Conservation (phyloP, 2,113 vertebrate genomes). For the Porphyrio hochstetteri region DNA sequence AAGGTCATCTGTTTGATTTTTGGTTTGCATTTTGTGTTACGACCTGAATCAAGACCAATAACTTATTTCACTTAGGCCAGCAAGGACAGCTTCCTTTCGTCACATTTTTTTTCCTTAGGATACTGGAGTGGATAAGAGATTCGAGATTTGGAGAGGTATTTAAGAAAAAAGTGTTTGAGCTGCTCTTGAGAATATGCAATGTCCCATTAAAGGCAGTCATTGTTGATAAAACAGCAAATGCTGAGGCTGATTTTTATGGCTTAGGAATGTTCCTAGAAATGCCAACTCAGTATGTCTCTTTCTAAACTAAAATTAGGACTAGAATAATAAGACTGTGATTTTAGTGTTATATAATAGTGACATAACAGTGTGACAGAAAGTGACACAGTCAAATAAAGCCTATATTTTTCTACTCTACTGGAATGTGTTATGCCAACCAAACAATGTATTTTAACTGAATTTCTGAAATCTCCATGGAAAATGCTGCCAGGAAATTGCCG, state of each 20-base stretch:
- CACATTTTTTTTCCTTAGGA: background rate
- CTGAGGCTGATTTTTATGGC: background rate
- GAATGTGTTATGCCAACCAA: background rate
- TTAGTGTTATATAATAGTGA: conserved; percentile 6
- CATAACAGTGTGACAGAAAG: background rate
- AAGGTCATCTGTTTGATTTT: background rate
- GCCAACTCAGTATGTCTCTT: background rate
- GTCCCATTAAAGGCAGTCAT: background rate
- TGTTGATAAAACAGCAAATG: background rate
- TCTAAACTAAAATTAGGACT: conserved; percentile 24
- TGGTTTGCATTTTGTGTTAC: background rate
- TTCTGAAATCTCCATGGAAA: background rate
- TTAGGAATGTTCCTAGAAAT: background rate
- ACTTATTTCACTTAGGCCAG: background rate
- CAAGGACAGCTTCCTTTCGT: background rate
- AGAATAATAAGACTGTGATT: background rate
- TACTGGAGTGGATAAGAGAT: background rate
- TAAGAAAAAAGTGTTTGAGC: background rate
- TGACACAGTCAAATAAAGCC: background rate
- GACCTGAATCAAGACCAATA: background rate
- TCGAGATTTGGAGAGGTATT: background rate
- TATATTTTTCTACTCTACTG: background rate
- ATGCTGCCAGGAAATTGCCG: background rate
- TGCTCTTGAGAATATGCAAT: background rate
- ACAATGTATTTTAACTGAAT: background rate